A percentile compares a stretch with the other conserved stretches of the same genome.
These are phyloP conservation scores for Lottia scabra DNA, from an alignment of 2,888 invertebrate species.

Conservation along the genomic window DNA sequence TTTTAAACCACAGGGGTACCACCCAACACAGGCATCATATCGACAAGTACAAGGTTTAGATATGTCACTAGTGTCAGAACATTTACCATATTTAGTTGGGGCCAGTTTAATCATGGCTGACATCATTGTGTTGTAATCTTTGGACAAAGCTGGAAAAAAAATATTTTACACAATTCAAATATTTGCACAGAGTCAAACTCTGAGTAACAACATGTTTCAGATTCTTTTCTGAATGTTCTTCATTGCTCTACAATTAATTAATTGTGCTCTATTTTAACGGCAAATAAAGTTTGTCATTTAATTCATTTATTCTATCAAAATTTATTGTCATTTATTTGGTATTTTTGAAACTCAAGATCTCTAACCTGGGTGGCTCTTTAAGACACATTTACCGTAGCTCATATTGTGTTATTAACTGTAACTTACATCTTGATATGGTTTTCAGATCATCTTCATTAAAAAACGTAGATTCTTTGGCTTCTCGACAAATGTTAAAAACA, in stretches of 20 bases:
- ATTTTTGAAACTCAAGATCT: too few species aligned
- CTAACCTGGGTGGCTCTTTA: too few species aligned
- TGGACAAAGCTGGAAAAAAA: constrained; percentile 61
- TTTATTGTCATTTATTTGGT: too few species aligned
- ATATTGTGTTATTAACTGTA: not conserved
- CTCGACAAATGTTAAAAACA: constrained; percentile 81
- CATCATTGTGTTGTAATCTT: constrained; percentile 69
- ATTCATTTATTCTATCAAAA: too few species aligned
- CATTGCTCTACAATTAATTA: too few species aligned
- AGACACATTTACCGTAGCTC: too few species aligned
- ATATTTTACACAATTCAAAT: too few species aligned
- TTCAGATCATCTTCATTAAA: constrained; percentile 59
- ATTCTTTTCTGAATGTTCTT: too few species aligned
- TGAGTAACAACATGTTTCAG: too few species aligned
- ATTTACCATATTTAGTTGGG: constrained; percentile 66
- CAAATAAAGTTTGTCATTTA: too few species aligned
- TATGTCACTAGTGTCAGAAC: constrained; percentile 55
- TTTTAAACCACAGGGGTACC: constrained; percentile 96
- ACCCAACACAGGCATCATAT: constrained; percentile 89
- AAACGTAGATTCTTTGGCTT: constrained; percentile 73
- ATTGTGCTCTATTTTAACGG: too few species aligned
- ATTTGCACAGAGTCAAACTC: too few species aligned
- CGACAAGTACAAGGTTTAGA: constrained; percentile 82
- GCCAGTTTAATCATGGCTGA: constrained; percentile 80
- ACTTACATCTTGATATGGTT: constrained; percentile 53